Percentiles rank a stretch among this genome's conserved stretches.
Evolutionary conservation across 2,888 invertebrate genomes (phyloP).

Genomic region (Scaptomyza flava): DNA sequence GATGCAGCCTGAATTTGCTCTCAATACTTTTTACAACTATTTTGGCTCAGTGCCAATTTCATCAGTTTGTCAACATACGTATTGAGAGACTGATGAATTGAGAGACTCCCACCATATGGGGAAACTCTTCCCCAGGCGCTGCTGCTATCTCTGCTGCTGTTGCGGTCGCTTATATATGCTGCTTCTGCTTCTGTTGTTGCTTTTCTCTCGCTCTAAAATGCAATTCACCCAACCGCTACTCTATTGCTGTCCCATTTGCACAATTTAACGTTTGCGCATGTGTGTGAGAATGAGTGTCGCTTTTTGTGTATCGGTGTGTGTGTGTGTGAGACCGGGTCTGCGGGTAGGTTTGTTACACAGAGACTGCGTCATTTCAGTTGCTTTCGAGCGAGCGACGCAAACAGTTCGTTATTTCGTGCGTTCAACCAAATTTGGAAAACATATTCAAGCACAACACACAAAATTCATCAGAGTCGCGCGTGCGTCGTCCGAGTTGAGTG

Average conservation of each 20-base stretch:
- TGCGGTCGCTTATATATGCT: slow-evolving; percentile 1
- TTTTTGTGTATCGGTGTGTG: slow-evolving; percentile 6
- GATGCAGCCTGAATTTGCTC: slow-evolving; percentile 32
- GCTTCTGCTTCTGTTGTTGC: slow-evolving; percentile 34
- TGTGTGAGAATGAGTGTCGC: slow-evolving; percentile 13
- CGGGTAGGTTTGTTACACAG: slow-evolving; percentile 46
- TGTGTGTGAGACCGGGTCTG: slow-evolving; percentile 25
- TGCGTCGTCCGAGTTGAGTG: slow-evolving; percentile 57
- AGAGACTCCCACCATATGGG: slow-evolving; percentile 20
- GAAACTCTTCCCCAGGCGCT: slow-evolving; percentile 37
- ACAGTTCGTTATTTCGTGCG: slow-evolving; percentile 64
- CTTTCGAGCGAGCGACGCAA: slow-evolving; percentile 69
- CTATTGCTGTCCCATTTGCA: slow-evolving; percentile 42
- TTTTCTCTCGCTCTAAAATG: slow-evolving; percentile 56
- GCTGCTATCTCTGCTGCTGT: slow-evolving; percentile 21
- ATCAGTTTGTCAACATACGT: slow-evolving; percentile 37
- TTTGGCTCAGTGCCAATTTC: slow-evolving; percentile 50
- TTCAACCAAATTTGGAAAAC: slow-evolving; percentile 4
- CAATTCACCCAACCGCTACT: slow-evolving; percentile 27
- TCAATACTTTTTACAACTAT: slow-evolving; percentile 31
- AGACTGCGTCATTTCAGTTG: slow-evolving; percentile 73
- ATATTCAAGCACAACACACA: slow-evolving; percentile 11
- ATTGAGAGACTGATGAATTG: slow-evolving; percentile 30
- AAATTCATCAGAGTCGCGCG: slow-evolving; percentile 58
- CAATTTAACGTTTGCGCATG: slow-evolving; percentile 32